Base-by-base conservation (phyloP, 2,888 invertebrate genomes). In the Chymomyza caudatula region DNA sequence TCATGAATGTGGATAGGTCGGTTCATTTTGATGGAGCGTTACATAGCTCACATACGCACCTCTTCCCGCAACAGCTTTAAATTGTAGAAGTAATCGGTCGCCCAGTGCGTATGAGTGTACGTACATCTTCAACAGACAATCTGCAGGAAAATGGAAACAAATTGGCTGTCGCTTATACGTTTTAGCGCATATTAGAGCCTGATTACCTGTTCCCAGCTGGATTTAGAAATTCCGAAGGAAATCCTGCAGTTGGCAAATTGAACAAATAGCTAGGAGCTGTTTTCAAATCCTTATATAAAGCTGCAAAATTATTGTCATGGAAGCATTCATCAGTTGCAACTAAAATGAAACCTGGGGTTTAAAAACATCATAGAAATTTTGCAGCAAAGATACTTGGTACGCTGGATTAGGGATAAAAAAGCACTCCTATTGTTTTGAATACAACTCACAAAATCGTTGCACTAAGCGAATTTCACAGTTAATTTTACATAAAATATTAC, bases 331-430 rank as follows among this genome's bases (percentile, higher is more conserved):
- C 5, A 51, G 56, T 15, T 15, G 25, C 22, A 52, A 61, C 51
- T 66, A 74, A 61, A 66, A 62, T 65, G 23, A 56, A 29, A 22
- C 58, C 53, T 15, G 19, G 44, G 60, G 75, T 73, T n/a, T n/a
- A n/a, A n/a, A 73, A 60, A 62, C 59, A 68, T 63, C 74, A 77
- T 79, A 78, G 71, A 69, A 76, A 73, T 76, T 71, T 81, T 60
- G 55, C 17, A 54, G 63, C 59, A 60, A 87, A 88, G 80, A 83
- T 87, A 71, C 64, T 84, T 65, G 78, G 80, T 43, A 69, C n/a
- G n/a, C n/a, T n/a, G n/a, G n/a, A n/a, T n/a, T n/a, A n/a, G n/a
- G n/a, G n/a, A n/a, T n/a, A n/a, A n/a, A n/a, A n/a, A n/a, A n/a
- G n/a, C n/a, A n/a, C n/a, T n/a, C n/a, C n/a, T n/a, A n/a, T n/a